Evolutionary conservation across 2,113 vertebrate species (phyloP), one percentile per base, ranked within the genome.

Genomic region (Suricata suricatta): DNA sequence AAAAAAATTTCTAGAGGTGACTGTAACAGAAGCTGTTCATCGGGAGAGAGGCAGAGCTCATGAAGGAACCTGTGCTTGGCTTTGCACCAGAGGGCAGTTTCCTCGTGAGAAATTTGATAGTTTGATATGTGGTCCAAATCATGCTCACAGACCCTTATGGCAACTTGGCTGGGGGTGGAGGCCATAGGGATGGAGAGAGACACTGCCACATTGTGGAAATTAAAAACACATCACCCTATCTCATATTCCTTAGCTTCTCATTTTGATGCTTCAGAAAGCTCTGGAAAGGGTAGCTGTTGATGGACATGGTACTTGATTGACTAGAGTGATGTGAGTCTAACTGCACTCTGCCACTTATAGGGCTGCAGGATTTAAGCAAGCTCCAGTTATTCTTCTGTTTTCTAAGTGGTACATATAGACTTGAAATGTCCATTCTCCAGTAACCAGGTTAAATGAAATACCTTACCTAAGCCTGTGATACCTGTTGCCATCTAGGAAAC

Each of bases 301-400:
- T 17, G 66, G 19, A 31, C 17, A 3, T 31, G 27, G n/a, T 63
- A 9, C 33, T 6, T 25, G 16, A 14, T 38, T 3, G 50, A 14
- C 27, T 81, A 33, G 12, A 52, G 31, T 0, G 0, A 9, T 3
- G 27, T 8, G 14, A 54, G 15, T 38, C 21, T 9, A 29, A 3
- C 52, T 12, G 27, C 33, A n/a, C 21, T 35, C n/a, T n/a, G 35
- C 21, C 15, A 14, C 3, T 74, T 31, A 21, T 5, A 16, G 41
- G 69, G 31, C 19, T 21, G 0, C 23, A 23, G 5, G 27, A 38
- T 7, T 0, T 23, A 7, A 21, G 0, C 47, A 33, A 10, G 19
- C 23, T 15, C 41, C 33, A 60, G 4, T 3, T 15, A 16, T 47
- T 64, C 14, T 35, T 5, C 41, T 44, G 60, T 41, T n/a, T 64